Base-by-base conservation (phyloP, 1,140 invertebrate species). In the Adoxophyes honmai region DNA sequence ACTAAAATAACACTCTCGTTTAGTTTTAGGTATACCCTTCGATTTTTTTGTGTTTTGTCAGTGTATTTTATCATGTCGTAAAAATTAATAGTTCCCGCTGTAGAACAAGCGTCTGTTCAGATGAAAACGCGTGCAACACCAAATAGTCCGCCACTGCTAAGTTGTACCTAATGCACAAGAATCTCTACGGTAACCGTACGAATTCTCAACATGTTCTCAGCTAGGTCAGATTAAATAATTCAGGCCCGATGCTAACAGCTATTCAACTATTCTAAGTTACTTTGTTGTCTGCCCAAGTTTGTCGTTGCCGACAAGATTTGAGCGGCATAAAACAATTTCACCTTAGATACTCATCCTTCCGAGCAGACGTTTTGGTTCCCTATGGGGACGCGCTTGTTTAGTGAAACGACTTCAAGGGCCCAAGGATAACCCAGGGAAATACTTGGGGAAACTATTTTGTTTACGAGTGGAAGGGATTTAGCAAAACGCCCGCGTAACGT, bases 341-440 rank as follows among this genome's bases (percentile, higher is more conserved):
- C 18, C 42, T 48, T 28, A 48, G 21, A 1, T 33, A 48, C 42
- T 33, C 11, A 18, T 48, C 18, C 42, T 48, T 28, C 18, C 11
- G 42, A 48, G 21, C 42, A 28, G 18, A 18, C 10, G 21, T 33
- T 48, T 28, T 28, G 21, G 21, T 28, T 48, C 10, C 42, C 42
- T 48, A 10, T 48, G 42, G 18, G 18, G 42, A 48, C 18, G n/a
- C 10, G 42, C n/a, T 48, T 48, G 42, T 48, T 48, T 48, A 48
- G 42, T 48, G 42, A 48, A 48, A 48, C 21, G 39, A 44, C 39
- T 44, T 44, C 16, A 44, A 44, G 39, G 39, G 39, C 21, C 16
- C 39, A 48, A 21, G 42, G 42, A 48, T 48, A 48, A 48, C 42
- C 16, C 7, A 48, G 11, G 21, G 18, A 18, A 48, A 48, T 48